A percentile compares a stretch with the other conserved stretches of the same genome.
phyloP scores from a whole-genome alignment of 2,113 vertebrate genomes.

The Melanostigma gelatinosum region DNA sequence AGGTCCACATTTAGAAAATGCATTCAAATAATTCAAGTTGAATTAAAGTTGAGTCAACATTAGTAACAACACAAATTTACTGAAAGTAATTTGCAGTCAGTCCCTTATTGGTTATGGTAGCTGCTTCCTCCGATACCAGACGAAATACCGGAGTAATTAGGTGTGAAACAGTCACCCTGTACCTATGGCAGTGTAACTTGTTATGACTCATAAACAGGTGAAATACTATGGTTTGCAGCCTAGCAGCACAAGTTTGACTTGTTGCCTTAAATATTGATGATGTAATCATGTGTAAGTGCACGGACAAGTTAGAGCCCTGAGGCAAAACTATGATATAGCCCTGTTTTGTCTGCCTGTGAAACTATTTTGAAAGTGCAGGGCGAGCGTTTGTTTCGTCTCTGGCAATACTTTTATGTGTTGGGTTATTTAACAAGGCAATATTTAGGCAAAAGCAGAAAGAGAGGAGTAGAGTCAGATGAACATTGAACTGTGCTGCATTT shows the following conservation, averaged over 20 bases:
- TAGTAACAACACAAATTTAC: background rate
- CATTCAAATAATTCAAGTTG: background rate
- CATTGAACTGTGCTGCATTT: background rate
- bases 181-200: constrained; percentile 23
- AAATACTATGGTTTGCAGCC: constrained; percentile 45
- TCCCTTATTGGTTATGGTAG: background rate
- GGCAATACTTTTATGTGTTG: constrained; percentile 29
- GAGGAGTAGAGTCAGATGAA: background rate
- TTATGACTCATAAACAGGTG: constrained; percentile 58
- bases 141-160: constrained; percentile 6
- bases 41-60: background rate
- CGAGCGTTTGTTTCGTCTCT: constrained; percentile 22
- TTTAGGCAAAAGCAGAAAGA: constrained; percentile 5
- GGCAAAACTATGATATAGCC: constrained; percentile 49
- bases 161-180: constrained; percentile 20
- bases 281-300: constrained; percentile 65
- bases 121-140: constrained; percentile 40
- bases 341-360: constrained; percentile 29
- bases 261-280: constrained; percentile 65
- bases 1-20: background rate
- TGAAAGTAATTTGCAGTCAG: constrained; percentile 13
- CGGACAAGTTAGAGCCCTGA: constrained; percentile 58
- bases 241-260: constrained; percentile 49
- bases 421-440: background rate
- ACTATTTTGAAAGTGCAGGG: constrained; percentile 35